These are phyloP conservation scores for Varecia variegata DNA, from an alignment of 2,797 vertebrate genomes.

Conservation along the genomic window DNA sequence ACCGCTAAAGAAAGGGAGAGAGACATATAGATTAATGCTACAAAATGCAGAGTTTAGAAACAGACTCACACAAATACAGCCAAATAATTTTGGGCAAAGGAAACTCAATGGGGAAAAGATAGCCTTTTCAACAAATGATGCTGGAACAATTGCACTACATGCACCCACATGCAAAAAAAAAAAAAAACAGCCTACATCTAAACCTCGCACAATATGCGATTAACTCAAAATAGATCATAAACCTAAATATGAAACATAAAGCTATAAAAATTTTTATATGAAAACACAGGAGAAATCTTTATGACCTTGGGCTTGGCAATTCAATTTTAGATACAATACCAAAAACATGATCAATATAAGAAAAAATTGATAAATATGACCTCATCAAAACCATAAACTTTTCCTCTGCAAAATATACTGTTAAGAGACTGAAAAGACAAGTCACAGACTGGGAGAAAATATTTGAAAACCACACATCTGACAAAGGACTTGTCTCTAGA, in stretches of 20 bases:
- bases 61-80: not conserved
- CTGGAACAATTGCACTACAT: not conserved
- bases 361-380: not conserved
- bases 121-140: not conserved
- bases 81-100: not conserved
- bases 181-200: not conserved
- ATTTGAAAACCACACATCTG: not conserved
- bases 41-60: slow-evolving; percentile 14
- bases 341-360: not conserved
- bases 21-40: not conserved
- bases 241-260: slow-evolving; percentile 11
- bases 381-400: not conserved
- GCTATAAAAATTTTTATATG: not conserved
- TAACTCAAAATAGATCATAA: slow-evolving; percentile 1
- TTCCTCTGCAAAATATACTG: not conserved
- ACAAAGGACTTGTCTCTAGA: not conserved
- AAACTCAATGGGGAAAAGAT: not conserved
- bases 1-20: not conserved
- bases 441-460: not conserved
- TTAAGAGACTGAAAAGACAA: not conserved
- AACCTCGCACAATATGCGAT: not conserved
- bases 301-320: not conserved
- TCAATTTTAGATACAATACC: not conserved
- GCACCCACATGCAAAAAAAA: not conserved
- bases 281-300: not conserved